phyloP scores from a whole-genome alignment of 2,888 invertebrate species.

The Adelognathus sp. region DNA sequence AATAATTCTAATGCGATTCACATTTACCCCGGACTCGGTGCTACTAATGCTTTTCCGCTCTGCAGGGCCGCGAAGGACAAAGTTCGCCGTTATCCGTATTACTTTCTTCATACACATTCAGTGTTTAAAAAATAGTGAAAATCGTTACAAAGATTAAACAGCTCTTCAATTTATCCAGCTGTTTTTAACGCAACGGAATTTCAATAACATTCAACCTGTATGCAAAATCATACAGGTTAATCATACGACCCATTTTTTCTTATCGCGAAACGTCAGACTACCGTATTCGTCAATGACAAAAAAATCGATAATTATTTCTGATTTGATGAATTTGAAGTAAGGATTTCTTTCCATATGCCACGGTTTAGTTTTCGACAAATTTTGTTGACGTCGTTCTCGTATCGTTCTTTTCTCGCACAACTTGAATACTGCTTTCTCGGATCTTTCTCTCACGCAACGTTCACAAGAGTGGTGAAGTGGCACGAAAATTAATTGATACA shows the following conservation, averaged over 20 bases:
- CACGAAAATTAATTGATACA: slow-evolving; percentile 58
- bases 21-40: slow-evolving; percentile 33
- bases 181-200: no score
- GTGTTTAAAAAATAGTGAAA: not conserved
- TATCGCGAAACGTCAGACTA: no score
- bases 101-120: not conserved
- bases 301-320: no score
- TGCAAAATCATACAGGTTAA: no score
- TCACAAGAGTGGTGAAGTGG: slow-evolving; percentile 31
- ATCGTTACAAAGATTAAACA: not conserved
- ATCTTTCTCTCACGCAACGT: slow-evolving; percentile 12
- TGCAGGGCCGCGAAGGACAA: slow-evolving; percentile 16
- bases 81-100: not conserved
- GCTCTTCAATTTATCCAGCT: not conserved
- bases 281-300: no score
- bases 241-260: no score
- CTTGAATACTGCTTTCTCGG: slow-evolving; percentile 17
- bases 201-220: not conserved
- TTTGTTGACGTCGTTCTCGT: not conserved
- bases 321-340: no score
- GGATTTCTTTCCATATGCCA: no score
- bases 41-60: not conserved
- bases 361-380: not conserved
- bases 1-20: slow-evolving; percentile 65
- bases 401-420: not conserved